A percentile compares a stretch with the other conserved stretches of the same genome.
Conservation (phyloP, 2,888 invertebrate species). For the Leucophora obtusa region DNA sequence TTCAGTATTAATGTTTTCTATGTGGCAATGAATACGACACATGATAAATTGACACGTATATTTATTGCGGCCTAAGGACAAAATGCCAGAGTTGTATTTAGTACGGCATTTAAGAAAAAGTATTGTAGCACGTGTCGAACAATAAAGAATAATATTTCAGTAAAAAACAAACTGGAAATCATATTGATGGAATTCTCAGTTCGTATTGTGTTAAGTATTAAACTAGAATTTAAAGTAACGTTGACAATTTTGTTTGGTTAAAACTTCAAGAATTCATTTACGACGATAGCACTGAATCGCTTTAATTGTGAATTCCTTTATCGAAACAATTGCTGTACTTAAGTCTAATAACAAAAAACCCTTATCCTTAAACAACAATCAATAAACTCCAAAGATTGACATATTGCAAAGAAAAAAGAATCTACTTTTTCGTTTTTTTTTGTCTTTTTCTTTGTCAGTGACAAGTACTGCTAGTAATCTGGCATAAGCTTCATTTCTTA, state of each 20-base stretch:
- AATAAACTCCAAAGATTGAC: conserved; percentile 35
- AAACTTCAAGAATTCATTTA: too few species aligned
- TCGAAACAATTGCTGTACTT: neutral
- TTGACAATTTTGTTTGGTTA: too few species aligned
- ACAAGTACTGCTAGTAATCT: conserved; percentile 37
- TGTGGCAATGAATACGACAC: conserved; percentile 11
- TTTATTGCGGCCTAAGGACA: conserved; percentile 75
- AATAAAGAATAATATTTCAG: conserved; percentile 14
- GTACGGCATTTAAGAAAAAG: conserved; percentile 48
- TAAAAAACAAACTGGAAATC: too few species aligned
- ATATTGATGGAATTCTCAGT: neutral
- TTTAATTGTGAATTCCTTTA: neutral
- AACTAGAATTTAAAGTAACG: too few species aligned
- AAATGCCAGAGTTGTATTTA: conserved; percentile 67
- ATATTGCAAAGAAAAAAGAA: conserved; percentile 4
- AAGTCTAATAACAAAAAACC: neutral
- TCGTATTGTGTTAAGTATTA: too few species aligned
- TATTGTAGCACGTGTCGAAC: conserved; percentile 50
- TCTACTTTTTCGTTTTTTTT: too few species aligned
- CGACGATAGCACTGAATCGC: too few species aligned
- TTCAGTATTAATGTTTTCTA: conserved; percentile 37
- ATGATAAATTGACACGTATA: conserved; percentile 75
- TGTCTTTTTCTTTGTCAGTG: conserved; percentile 25
- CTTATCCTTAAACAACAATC: conserved; percentile 28
- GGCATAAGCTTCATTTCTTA: conserved; percentile 46